phyloP scores from a whole-genome alignment of 2,113 vertebrate species.

The Solea solea region DNA sequence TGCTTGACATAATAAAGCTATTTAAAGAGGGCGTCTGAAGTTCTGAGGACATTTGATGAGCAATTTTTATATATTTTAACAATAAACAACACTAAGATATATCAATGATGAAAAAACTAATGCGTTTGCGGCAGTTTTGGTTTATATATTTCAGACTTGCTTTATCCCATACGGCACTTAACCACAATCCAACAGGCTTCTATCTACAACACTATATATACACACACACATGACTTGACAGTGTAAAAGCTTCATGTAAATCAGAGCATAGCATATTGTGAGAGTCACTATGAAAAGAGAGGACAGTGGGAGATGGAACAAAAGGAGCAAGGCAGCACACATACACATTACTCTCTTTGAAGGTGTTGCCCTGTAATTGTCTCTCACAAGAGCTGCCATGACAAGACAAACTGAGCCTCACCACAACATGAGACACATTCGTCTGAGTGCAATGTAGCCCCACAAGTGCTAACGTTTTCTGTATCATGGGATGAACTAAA shows the following conservation, averaged over 20 bases:
- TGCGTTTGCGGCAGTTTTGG: too few relatives aligned
- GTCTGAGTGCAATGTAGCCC: neutral
- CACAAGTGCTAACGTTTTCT: neutral
- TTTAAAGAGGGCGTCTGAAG: neutral
- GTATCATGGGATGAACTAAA: neutral
- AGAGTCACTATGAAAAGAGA: conserved; percentile 15
- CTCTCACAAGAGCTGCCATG: conserved; percentile 12
- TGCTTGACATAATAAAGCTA: neutral
- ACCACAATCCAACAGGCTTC: too few relatives aligned
- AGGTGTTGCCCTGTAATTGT: conserved; percentile 54
- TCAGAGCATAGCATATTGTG: neutral
- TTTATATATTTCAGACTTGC: too few relatives aligned
- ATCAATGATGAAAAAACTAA: neutral
- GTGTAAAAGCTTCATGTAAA: neutral
- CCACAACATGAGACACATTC: conserved; percentile 24
- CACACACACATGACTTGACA: too few relatives aligned
- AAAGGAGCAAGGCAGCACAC: conserved; percentile 24
- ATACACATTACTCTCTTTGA: conserved; percentile 35
- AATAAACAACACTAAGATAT: neutral
- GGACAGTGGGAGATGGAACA: conserved; percentile 21
- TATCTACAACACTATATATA: too few relatives aligned
- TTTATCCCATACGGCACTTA: too few relatives aligned
- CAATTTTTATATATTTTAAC: neutral
- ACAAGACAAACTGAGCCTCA: conserved; percentile 24
- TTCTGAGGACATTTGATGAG: neutral